Percentiles rank a stretch among this genome's conserved stretches.
Conservation (phyloP, 2,888 invertebrate species). For the Epinotia brunnichana region DNA sequence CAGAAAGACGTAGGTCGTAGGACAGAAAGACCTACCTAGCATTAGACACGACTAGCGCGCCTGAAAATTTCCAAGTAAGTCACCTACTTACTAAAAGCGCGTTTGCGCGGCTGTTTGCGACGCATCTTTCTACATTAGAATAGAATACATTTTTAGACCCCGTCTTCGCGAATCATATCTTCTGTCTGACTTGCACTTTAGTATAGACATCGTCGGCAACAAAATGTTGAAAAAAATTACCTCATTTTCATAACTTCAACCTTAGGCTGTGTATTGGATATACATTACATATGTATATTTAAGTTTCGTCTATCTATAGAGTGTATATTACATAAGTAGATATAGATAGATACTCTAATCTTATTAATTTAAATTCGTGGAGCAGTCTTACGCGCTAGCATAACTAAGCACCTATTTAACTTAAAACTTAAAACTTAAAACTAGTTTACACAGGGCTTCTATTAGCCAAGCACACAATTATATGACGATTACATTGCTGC, state of each 20-base stretch:
- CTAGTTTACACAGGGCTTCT: slow-evolving; percentile 16
- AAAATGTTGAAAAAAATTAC: background rate
- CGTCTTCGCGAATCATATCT: background rate
- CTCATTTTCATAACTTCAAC: background rate
- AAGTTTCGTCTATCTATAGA: slow-evolving; percentile 1
- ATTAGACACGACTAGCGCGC: too few species aligned
- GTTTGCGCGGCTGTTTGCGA: too few species aligned
- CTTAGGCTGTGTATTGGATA: too few species aligned
- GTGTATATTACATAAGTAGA: slow-evolving; percentile 27
- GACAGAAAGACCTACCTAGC: too few species aligned
- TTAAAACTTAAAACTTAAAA: slow-evolving; percentile 19
- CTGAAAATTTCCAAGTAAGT: too few species aligned
- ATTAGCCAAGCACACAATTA: background rate
- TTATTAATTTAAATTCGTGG: slow-evolving; percentile 78
- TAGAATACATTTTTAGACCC: background rate
- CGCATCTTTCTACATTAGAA: too few species aligned
- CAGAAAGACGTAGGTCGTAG: too few species aligned
- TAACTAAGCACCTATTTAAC: slow-evolving; percentile 72
- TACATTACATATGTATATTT: background rate
- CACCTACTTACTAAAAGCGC: too few species aligned
- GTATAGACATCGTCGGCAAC: background rate
- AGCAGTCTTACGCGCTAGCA: slow-evolving; percentile 78
- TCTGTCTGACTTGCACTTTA: background rate
- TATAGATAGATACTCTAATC: slow-evolving; percentile 46
- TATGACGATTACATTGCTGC: background rate